Conservation (phyloP, 1,140 invertebrate species). For the Pinna nobilis region DNA sequence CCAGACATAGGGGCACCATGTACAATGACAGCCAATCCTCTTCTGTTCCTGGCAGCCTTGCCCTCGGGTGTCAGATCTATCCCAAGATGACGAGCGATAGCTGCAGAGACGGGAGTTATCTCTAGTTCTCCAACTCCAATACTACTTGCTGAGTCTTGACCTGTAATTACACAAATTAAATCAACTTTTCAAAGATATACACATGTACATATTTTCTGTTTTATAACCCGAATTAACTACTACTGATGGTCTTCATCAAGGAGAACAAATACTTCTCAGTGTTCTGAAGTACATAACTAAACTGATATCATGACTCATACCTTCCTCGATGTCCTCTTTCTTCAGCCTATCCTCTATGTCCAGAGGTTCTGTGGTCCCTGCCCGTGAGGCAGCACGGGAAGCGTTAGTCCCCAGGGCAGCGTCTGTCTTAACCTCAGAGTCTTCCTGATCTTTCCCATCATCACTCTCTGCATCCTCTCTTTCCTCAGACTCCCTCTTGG, state of each 20-base stretch:
- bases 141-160: conserved; percentile 50
- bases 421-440: conserved; percentile 47
- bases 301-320: conserved; percentile 13
- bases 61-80: conserved; percentile 74
- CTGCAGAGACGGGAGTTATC: conserved; percentile 73
- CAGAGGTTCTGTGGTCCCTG: conserved; percentile 25
- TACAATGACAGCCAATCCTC: conserved; percentile 74
- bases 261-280: no score
- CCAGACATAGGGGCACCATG: conserved; percentile 73
- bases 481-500: conserved; percentile 52
- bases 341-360: conserved; percentile 36
- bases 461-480: conserved; percentile 39
- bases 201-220: no score
- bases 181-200: not conserved
- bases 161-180: conserved; percentile 6
- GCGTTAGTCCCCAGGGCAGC: conserved; percentile 34
- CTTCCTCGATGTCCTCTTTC: conserved; percentile 51
- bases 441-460: conserved; percentile 44
- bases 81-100: conserved; percentile 73
- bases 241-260: no score
- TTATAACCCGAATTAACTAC: no score
- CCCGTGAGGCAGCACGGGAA: conserved; percentile 35
- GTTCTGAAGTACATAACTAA: no score
- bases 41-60: conserved; percentile 72
- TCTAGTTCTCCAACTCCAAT: conserved; percentile 72